phyloP scores from a whole-genome alignment of 2,888 invertebrate species.

The Leptopilina myrica region DNA sequence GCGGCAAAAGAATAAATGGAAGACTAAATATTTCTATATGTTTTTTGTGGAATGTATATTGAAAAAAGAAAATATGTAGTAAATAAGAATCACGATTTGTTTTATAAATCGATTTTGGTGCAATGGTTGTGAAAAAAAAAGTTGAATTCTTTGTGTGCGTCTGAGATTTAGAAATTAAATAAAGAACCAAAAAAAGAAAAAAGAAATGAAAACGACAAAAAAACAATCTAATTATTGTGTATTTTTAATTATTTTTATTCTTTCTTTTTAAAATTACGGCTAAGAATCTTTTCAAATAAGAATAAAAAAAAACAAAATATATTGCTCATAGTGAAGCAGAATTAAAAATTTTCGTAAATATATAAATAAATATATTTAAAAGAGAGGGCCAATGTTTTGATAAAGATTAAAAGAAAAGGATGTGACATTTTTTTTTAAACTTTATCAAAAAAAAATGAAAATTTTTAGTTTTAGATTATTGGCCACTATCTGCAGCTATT shows the following conservation, averaged over 20 bases:
- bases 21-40: constrained; percentile 18
- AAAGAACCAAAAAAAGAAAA: constrained; percentile 13
- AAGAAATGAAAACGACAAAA: not conserved
- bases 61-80: not conserved
- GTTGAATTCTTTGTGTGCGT: constrained; percentile 23
- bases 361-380: not conserved
- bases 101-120: constrained; percentile 25
- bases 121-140: constrained; percentile 19
- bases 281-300: constrained; percentile 33
- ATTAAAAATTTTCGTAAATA: constrained; percentile 19
- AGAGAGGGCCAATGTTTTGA: not conserved
- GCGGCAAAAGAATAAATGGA: not conserved
- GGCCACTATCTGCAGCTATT: not conserved
- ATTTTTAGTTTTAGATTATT: constrained; percentile 6
- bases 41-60: constrained; percentile 2
- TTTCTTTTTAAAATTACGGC: constrained; percentile 16
- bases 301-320: not conserved
- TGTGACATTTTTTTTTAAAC: not conserved
- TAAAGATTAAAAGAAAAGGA: not conserved
- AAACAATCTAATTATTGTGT: not conserved
- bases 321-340: constrained; percentile 26
- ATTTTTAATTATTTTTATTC: constrained; percentile 28
- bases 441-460: not conserved
- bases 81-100: constrained; percentile 17
- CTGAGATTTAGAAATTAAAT: not conserved